These are phyloP conservation scores for Ceratitis capitata DNA, from an alignment of 1,140 invertebrate genomes.

Conservation along the genomic window DNA sequence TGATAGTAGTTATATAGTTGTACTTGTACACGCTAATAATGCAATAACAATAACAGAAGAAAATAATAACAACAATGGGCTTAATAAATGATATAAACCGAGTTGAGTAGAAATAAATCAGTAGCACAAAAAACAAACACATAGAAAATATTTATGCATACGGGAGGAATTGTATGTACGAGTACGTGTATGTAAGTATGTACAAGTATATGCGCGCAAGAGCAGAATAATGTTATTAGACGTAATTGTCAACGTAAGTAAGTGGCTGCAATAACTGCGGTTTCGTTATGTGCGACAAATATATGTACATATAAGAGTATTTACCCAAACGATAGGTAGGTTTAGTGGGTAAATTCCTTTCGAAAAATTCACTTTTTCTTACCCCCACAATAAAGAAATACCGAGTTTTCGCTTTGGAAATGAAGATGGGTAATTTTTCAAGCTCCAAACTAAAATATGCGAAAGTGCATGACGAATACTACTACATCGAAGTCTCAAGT, in stretches of 20 bases:
- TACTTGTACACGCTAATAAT: constrained; percentile 16
- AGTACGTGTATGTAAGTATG: not conserved
- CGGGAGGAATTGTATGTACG: not conserved
- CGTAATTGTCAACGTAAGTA: constrained; percentile 40
- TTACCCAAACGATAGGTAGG: no score
- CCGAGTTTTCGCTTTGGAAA: no score
- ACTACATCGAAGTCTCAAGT: no score
- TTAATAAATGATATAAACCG: not conserved
- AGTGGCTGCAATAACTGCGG: constrained; percentile 38
- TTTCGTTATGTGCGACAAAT: no score
- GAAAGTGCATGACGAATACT: no score
- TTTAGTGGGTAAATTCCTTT: no score
- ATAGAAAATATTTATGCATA: not conserved
- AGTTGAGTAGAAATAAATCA: constrained; percentile 1
- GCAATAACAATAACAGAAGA: not conserved
- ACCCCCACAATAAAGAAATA: no score
- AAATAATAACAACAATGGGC: not conserved
- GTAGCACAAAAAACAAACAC: not conserved
- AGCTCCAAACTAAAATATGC: no score
- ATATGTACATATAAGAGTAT: no score
- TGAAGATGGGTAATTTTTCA: no score
- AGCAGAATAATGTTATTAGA: constrained; percentile 15
- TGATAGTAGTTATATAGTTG: not conserved
- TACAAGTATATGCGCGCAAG: not conserved
- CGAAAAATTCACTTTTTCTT: no score